Evolutionary conservation across 2,113 vertebrate genomes (phyloP).

Genomic region (Cyanoliseus patagonus): DNA sequence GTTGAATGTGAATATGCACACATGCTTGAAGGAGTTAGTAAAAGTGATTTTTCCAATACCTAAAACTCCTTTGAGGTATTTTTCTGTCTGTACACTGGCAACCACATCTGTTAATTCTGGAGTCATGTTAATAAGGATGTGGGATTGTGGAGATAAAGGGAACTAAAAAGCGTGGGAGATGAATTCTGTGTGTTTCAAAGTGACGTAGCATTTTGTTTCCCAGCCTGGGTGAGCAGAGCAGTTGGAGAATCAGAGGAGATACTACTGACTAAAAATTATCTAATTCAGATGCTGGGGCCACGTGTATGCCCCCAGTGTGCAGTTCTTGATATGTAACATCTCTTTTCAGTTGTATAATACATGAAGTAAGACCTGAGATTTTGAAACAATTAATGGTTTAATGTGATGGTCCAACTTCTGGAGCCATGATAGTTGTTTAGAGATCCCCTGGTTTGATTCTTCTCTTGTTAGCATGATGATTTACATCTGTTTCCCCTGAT

Average conservation of each 20-base stretch:
- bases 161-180: background rate
- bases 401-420: background rate
- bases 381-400: background rate
- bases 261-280: background rate
- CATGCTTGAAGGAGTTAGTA: background rate
- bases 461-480: background rate
- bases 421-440: background rate
- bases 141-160: background rate
- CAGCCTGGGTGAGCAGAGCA: background rate
- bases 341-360: background rate
- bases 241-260: background rate
- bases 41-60: background rate
- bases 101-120: background rate
- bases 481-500: background rate
- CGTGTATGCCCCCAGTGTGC: accelerated
- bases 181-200: background rate
- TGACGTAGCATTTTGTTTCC: background rate
- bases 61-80: background rate
- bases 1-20: background rate
- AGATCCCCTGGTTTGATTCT: background rate
- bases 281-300: background rate
- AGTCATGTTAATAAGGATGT: background rate
- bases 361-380: background rate
- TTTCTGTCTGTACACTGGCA: background rate
- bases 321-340: background rate